These are phyloP conservation scores for Leptinotarsa defecta DNA, from an alignment of 1,140 invertebrate genomes.

Conservation along the genomic window DNA sequence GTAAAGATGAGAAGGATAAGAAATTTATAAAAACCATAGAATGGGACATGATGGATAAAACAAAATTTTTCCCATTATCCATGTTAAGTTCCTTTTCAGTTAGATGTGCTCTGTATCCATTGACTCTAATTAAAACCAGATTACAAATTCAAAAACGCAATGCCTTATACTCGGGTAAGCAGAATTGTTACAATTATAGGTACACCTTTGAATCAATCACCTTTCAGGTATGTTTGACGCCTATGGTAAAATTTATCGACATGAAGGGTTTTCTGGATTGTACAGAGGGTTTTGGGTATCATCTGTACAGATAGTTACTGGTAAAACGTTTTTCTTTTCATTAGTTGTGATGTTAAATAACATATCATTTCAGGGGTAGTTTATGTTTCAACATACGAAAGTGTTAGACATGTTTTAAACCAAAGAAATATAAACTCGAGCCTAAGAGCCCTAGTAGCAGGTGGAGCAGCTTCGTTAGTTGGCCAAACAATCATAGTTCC, in stretches of 20 bases:
- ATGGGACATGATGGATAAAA: slow-evolving; percentile 98
- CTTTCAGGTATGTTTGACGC: slow-evolving; percentile 84
- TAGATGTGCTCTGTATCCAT: slow-evolving; percentile 88
- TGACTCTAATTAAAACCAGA: slow-evolving; percentile 96
- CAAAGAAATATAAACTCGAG: slow-evolving; percentile 66
- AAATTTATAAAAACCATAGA: slow-evolving; percentile 84
- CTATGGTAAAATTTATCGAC: slow-evolving; percentile 82
- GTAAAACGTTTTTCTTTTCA: slow-evolving; percentile 36
- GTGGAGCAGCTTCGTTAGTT: slow-evolving; percentile 87
- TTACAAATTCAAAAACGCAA: slow-evolving; percentile 87
- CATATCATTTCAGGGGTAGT: slow-evolving; percentile 72
- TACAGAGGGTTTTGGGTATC: slow-evolving; percentile 97
- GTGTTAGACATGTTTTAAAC: slow-evolving; percentile 79
- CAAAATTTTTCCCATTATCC: slow-evolving; percentile 89
- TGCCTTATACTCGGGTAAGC: slow-evolving; percentile 77
- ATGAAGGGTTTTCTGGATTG: slow-evolving; percentile 86
- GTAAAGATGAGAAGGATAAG: slow-evolving; percentile 1
- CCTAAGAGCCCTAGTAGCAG: slow-evolving; percentile 76
- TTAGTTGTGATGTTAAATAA: neutral
- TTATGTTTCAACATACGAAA: slow-evolving; percentile 96
- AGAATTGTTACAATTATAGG: neutral
- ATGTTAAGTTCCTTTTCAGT: slow-evolving; percentile 85
- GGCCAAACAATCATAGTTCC: slow-evolving; percentile 96
- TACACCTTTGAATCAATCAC: too few relatives aligned
- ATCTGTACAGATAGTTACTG: slow-evolving; percentile 70